These are phyloP conservation scores for Lanius ludovicianus DNA, from an alignment of 2,113 vertebrate species.

Conservation along the genomic window DNA sequence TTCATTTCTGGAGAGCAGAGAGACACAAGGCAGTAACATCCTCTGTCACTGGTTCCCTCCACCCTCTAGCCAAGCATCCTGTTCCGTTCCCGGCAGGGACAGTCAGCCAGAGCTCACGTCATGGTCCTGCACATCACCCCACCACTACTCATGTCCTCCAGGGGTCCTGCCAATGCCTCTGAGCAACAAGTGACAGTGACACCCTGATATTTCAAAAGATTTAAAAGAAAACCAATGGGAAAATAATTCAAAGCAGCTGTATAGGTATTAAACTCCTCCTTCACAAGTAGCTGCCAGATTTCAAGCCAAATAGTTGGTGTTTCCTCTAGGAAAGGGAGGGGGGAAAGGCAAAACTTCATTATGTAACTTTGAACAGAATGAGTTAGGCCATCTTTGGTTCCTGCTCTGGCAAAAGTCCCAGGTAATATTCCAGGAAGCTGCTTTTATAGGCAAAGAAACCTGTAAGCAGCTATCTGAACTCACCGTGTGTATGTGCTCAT, in stretches of 20 bases:
- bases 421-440: slow-evolving; percentile 23
- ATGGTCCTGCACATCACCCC: neutral
- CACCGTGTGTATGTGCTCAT: neutral
- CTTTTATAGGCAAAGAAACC: neutral
- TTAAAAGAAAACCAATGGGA: neutral
- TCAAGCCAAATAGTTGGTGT: neutral
- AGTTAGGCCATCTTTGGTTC: neutral
- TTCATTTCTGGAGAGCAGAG: neutral
- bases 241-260: slow-evolving; percentile 28
- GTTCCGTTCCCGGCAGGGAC: neutral
- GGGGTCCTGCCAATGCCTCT: neutral
- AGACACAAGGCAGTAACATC: neutral
- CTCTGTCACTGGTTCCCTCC: neutral
- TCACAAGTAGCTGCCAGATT: neutral
- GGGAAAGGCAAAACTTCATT: neutral
- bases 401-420: slow-evolving; percentile 20
- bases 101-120: neutral
- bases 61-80: neutral
- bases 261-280: neutral
- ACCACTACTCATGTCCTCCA: neutral
- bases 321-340: neutral
- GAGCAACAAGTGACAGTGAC: neutral
- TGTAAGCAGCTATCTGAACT: neutral
- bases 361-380: neutral
- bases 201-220: neutral